Evolutionary conservation across 2,888 invertebrate genomes (phyloP).

Genomic region (Philonicus albiceps): DNA sequence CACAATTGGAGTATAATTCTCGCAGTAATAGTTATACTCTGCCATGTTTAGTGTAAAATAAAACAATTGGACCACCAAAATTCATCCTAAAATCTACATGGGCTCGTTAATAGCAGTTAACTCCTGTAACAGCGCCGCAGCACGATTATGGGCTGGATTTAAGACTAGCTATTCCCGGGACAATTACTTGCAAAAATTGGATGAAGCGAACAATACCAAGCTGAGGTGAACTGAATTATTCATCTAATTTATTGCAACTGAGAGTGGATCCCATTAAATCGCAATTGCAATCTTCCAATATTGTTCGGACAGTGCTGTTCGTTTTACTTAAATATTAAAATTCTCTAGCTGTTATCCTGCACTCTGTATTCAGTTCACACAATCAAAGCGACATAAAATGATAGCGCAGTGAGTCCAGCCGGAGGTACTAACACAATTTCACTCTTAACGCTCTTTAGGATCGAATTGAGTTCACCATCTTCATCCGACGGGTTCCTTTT

Average conservation of each 20-base stretch:
- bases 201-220: neutral
- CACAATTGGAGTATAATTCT: neutral
- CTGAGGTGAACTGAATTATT: neutral
- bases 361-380: conserved; percentile 47
- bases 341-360: conserved; percentile 18
- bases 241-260: conserved; percentile 51
- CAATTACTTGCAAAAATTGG: conserved; percentile 6
- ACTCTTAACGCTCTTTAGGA: conserved; percentile 48
- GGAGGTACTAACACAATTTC: conserved; percentile 46
- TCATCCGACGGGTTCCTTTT: neutral
- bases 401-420: conserved; percentile 41
- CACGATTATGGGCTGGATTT: neutral
- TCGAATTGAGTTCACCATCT: conserved; percentile 11
- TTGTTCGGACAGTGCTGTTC: conserved; percentile 15
- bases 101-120: neutral
- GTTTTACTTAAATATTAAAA: conserved; percentile 48
- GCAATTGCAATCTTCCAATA: conserved; percentile 53
- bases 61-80: neutral
- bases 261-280: conserved; percentile 53
- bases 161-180: neutral
- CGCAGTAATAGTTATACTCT: neutral
- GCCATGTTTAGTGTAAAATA: neutral
- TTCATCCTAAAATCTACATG: neutral
- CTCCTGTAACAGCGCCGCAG: neutral
- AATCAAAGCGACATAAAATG: conserved; percentile 47